A percentile compares a stretch with the other conserved stretches of the same genome.
phyloP scores from a whole-genome alignment of 2,888 invertebrate genomes.

The Halictus ligatus region DNA sequence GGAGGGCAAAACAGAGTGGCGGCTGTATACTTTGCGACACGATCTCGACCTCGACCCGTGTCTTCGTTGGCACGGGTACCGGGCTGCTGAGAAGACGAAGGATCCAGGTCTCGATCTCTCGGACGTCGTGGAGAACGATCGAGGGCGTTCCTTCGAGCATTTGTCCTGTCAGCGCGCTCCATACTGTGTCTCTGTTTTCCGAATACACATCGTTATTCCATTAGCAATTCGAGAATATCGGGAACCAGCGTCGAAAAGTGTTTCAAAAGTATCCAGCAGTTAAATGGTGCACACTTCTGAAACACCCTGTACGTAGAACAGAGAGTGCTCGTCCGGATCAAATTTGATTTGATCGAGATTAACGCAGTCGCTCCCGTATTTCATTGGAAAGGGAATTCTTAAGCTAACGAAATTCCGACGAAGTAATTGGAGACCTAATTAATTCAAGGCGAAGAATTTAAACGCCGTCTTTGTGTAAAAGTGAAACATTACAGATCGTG shows the following conservation, averaged over 20 bases:
- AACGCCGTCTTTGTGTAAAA: no score
- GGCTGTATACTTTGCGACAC: constrained; percentile 94
- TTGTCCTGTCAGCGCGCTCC: constrained; percentile 96
- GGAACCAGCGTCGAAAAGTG: neutral
- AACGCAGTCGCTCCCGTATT: neutral
- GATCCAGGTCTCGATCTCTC: constrained; percentile 99
- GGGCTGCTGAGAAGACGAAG: constrained; percentile 97
- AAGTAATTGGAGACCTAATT: neutral
- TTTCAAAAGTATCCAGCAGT: neutral
- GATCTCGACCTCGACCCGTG: constrained; percentile 90
- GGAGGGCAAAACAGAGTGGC: constrained; percentile 95
- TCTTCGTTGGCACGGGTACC: constrained; percentile 98
- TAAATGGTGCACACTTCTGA: neutral
- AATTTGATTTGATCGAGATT: neutral
- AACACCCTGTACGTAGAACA: no score
- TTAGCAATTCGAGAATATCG: neutral
- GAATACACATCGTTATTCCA: neutral
- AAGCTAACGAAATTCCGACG: neutral
- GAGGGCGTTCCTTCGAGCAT: constrained; percentile 92
- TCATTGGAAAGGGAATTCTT: neutral
- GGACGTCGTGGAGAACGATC: constrained; percentile 97
- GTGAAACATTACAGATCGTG: no score
- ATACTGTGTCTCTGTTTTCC: constrained; percentile 93
- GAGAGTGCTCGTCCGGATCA: neutral
- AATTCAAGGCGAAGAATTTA: neutral